A percentile compares a stretch with the other conserved stretches of the same genome.
Conservation (phyloP, 2,888 invertebrate species). For the Eledona agricola region DNA sequence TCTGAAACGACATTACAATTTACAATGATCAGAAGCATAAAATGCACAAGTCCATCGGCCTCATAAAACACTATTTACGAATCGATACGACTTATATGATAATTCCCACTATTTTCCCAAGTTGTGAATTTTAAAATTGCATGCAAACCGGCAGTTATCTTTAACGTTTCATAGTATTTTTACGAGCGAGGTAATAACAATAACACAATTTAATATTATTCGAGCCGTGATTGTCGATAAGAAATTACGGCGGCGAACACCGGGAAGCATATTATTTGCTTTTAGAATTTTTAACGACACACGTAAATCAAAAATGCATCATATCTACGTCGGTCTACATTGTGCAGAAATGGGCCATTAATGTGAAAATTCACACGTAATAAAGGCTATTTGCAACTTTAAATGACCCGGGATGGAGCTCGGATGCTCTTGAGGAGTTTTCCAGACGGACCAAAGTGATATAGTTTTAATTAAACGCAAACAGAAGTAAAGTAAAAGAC, state of each 20-base stretch:
- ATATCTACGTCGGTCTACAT: neutral
- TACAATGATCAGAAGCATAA: no score
- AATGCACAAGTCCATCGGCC: no score
- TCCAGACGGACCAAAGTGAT: constrained; percentile 4
- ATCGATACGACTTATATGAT: constrained; percentile 9
- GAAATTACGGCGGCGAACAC: constrained; percentile 3
- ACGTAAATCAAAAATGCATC: neutral
- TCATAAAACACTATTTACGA: no score
- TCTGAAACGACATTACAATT: no score
- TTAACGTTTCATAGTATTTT: constrained; percentile 29
- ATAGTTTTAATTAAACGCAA: constrained; percentile 3
- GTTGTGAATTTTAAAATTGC: constrained; percentile 27
- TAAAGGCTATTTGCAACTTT: no score
- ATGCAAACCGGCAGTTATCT: constrained; percentile 29
- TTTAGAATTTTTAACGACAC: no score
- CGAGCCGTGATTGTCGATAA: constrained; percentile 6
- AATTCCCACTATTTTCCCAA: constrained; percentile 13
- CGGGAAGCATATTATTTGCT: neutral
- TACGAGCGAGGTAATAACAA: constrained; percentile 19
- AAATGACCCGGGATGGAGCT: no score
- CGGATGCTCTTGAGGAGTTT: neutral
- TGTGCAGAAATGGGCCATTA: neutral
- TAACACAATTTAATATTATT: constrained; percentile 22
- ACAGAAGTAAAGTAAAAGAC: neutral
- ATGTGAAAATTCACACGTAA: neutral